Base-by-base conservation (phyloP, 2,797 vertebrate species). In the Myripristis jacobus region DNA sequence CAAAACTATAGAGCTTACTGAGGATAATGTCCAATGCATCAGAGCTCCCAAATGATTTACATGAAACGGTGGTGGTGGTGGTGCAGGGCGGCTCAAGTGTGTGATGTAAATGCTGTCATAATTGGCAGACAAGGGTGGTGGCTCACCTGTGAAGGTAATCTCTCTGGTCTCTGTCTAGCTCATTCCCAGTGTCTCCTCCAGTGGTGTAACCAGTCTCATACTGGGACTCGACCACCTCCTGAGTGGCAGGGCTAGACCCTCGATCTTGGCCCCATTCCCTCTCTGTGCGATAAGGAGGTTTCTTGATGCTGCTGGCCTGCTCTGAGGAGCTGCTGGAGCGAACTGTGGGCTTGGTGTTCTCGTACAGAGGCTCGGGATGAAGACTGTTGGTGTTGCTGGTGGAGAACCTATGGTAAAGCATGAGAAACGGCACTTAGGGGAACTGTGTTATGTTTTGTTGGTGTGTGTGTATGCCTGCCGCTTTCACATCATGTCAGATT, bases 121-220 rank as follows among this genome's bases (percentile, higher is more conserved):
- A 15, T 1, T 55, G 29, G 15, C 24, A 67, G 36, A 12, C 53
- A 51, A 36, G 13, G 0, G 7, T 51, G 16, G 8, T 12, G 18
- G 44, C 75, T 11, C 59, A 92, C 92, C 89, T 91, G 84, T 76
- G 81, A 1, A 92, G 87, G 52, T 85, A 2, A 44, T 80, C 85
- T 66, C 84, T 92, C 21, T 91, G 88, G 10, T 93, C 84, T 10
- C 22, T 70, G 67, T 94, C 91, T 73, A 90, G 84, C 62, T 96
- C 94, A 0, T 94, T 92, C 0, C 92, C 89, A 0, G 94, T 95
- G 68, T 96, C 95, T 60, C 89, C 80, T 0, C 91, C 95, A 0
- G 95, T 95, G 59, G 94, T 95, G 77, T 95, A 95, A 27, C 95
- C 94, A 0, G 93, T 95, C 87, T 96, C 95, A 19, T 89, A 93